Base-by-base conservation (phyloP, 2,797 vertebrate species). In the Triplophysa yarkandensis region DNA sequence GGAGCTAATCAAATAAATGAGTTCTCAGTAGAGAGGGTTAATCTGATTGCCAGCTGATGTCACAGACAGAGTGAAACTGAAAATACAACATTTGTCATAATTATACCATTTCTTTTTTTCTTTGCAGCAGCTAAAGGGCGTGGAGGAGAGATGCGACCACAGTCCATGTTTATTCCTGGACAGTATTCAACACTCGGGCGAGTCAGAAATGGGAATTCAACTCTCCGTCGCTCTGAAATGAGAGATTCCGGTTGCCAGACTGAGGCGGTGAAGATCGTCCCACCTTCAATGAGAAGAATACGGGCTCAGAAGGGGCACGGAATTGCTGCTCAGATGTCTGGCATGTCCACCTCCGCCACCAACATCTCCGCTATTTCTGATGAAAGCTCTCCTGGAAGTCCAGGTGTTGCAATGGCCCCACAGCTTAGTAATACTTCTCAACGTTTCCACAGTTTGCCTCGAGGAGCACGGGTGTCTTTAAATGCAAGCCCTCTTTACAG, bases 161-260 rank as follows among this genome's bases (percentile, higher is more conserved):
- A 94, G 85, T 96, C 94, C 0, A 89, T 93, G 89, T 94, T 93
- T 88, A 85, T 94, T 82, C 94, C 95, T 0, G 96, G 95, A 77
- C 93, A 94, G 85, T 97, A 88, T 86, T 94, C 94, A 50, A 95
- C 95, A 0, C 83, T 98, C 82, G 95, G 93, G 74, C 90, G 94
- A 80, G 88, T 92, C 0, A 93, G 92, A 55, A 93, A 92, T 78
- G 88, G 90, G 44, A 90, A 79, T 81, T 91, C 90, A 16, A 81
- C 86, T 0, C 82, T 92, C 54, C 91, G 90, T 43, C 91, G 88
- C 62, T 95, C 91, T 0, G 91, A 89, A 50, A 98, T 92, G 74
- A 93, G 92, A 88, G 96, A 99, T 83, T 94, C 94, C 10, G 90
- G 96, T 90, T 97, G 95, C 88, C 98, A 99, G 91, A 99, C 97